These are phyloP conservation scores for Drosophila mayaguana DNA, from an alignment of 2,888 invertebrate genomes.

Conservation along the genomic window DNA sequence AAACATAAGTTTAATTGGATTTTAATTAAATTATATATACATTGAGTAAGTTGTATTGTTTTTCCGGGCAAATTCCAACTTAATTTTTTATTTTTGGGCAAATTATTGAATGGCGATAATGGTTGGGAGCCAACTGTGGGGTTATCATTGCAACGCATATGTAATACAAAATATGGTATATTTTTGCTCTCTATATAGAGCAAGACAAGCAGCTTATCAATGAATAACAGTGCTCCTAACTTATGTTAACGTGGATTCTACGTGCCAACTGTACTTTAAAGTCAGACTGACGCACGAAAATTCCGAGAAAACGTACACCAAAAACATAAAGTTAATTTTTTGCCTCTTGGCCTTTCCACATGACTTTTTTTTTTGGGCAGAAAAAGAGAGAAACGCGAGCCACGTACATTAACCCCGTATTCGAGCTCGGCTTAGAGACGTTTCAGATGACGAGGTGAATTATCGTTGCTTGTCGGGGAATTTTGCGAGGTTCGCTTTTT, in stretches of 20 bases:
- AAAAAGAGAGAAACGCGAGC: conserved; percentile 28
- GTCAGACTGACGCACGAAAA: conserved; percentile 27
- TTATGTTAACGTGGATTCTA: conserved; percentile 35
- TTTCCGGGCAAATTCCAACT: conserved; percentile 16
- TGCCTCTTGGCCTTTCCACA: conserved; percentile 32
- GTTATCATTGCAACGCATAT: conserved; percentile 54
- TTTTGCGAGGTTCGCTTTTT: conserved; percentile 14
- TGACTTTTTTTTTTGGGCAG: conserved; percentile 15
- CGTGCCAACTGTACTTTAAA: conserved; percentile 47
- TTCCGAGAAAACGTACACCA: conserved; percentile 21
- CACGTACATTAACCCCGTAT: conserved; percentile 51
- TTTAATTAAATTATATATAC: background rate
- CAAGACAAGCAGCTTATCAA: conserved; percentile 42
- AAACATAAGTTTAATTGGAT: background rate
- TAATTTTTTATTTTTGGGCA: conserved; percentile 29
- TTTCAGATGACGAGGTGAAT: conserved; percentile 37
- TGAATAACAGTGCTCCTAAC: conserved; percentile 35
- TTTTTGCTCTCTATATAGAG: conserved; percentile 18
- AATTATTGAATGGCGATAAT: conserved; percentile 37
- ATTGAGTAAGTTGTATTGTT: background rate
- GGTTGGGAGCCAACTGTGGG: conserved; percentile 25
- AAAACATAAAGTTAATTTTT: conserved; percentile 19
- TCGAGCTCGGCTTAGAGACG: conserved; percentile 25
- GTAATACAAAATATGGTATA: conserved; percentile 12
- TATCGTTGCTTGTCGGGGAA: conserved; percentile 20